phyloP scores from a whole-genome alignment of 2,888 invertebrate genomes.

The Choristoneura rosaceana region DNA sequence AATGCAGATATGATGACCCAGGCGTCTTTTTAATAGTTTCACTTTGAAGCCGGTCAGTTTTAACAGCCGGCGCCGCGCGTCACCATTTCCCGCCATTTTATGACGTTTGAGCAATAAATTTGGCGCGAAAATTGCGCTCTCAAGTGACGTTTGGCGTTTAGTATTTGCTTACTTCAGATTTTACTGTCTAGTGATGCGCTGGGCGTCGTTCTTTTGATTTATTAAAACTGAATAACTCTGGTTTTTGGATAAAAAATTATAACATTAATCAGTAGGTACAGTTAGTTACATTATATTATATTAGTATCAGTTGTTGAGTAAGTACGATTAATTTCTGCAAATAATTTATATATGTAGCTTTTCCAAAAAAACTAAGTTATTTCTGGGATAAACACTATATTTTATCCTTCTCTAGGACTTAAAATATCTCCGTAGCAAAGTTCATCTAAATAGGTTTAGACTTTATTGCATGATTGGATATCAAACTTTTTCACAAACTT shows the following conservation, averaged over 20 bases:
- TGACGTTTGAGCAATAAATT: constrained; percentile 53
- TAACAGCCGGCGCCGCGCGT: constrained; percentile 51
- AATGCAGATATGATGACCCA: background rate
- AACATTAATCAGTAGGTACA: background rate
- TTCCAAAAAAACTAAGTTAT: too few relatives aligned
- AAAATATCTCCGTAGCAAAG: too few relatives aligned
- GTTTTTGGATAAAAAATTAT: background rate
- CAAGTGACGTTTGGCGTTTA: constrained; percentile 43
- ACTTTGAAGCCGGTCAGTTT: constrained; percentile 43
- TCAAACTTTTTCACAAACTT: too few relatives aligned
- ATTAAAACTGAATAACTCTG: background rate
- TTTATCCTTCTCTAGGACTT: too few relatives aligned
- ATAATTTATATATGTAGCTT: too few relatives aligned
- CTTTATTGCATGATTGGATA: too few relatives aligned
- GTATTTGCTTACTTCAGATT: constrained; percentile 25
- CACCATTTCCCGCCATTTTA: constrained; percentile 62
- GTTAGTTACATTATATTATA: too few relatives aligned
- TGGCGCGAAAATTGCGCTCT: constrained; percentile 48
- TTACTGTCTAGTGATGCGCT: constrained; percentile 17
- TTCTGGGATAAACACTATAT: too few relatives aligned
- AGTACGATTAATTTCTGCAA: too few relatives aligned
- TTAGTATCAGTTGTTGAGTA: too few relatives aligned
- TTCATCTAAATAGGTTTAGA: too few relatives aligned
- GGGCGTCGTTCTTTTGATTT: background rate
- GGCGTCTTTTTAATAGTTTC: constrained; percentile 15